Conservation (phyloP, 2,797 vertebrate species). For the Lutra lutra region DNA sequence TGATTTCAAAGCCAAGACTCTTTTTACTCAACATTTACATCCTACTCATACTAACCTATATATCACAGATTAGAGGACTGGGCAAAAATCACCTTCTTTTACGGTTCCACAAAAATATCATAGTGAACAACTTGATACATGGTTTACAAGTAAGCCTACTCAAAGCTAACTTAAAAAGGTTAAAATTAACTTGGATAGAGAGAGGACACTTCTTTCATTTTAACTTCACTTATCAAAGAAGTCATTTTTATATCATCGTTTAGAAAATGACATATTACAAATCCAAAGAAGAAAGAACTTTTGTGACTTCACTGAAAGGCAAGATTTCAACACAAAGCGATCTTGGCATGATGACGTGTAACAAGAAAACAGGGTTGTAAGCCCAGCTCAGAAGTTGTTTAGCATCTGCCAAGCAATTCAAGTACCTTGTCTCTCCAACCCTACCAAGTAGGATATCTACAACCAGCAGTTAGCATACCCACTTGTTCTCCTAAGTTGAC, state of each 20-base stretch:
- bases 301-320: background rate
- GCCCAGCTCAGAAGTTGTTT: background rate
- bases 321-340: background rate
- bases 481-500: background rate
- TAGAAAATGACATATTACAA: background rate
- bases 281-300: background rate
- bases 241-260: background rate
- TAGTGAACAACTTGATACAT: background rate
- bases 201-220: background rate
- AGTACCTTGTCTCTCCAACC: background rate
- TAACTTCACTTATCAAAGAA: constrained; percentile 33
- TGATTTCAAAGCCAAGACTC: constrained; percentile 11
- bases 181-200: constrained; percentile 31
- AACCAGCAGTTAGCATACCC: background rate
- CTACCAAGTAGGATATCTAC: background rate
- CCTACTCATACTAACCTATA: background rate
- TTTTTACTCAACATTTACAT: background rate
- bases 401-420: background rate
- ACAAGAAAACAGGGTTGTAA: background rate
- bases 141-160: background rate
- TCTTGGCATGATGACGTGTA: background rate
- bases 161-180: constrained; percentile 17
- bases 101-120: background rate
- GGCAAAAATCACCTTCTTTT: background rate
- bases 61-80: background rate